Evolutionary conservation across 2,113 vertebrate genomes (phyloP).

Genomic region (Podocnemis expansa): DNA sequence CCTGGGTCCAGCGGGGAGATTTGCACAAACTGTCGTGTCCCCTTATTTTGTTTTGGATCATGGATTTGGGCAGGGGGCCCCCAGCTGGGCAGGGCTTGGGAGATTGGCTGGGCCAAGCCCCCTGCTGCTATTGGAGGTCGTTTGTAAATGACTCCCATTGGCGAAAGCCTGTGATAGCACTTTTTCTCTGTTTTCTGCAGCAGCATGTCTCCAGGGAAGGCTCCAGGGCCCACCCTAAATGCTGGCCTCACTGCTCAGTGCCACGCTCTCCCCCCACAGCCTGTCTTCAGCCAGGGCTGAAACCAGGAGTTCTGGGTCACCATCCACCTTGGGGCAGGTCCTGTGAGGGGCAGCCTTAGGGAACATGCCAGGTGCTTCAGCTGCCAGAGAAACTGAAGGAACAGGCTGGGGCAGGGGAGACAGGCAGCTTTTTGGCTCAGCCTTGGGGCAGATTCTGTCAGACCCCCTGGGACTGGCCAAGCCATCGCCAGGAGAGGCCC

Average conservation of each 20-base stretch:
- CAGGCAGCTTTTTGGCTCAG: neutral
- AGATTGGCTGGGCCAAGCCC: neutral
- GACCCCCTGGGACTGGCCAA: too few relatives aligned
- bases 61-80: neutral
- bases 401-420: neutral
- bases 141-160: neutral
- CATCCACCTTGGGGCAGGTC: too few relatives aligned
- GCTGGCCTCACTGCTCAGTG: too few relatives aligned
- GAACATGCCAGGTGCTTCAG: neutral
- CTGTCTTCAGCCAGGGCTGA: too few relatives aligned
- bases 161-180: neutral
- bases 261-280: neutral
- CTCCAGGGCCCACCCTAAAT: neutral
- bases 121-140: neutral
- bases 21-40: neutral
- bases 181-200: too few relatives aligned
- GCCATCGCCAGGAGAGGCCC: slow-evolving; percentile 6
- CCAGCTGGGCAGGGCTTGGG: neutral
- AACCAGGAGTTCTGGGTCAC: neutral
- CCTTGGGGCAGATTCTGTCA: too few relatives aligned
- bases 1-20: neutral
- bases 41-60: neutral
- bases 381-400: neutral
- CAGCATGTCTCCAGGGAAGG: neutral
- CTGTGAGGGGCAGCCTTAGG: neutral